These are phyloP conservation scores for Caenorhabditis doughertyi DNA, from an alignment of 2,888 invertebrate species.

Conservation along the genomic window DNA sequence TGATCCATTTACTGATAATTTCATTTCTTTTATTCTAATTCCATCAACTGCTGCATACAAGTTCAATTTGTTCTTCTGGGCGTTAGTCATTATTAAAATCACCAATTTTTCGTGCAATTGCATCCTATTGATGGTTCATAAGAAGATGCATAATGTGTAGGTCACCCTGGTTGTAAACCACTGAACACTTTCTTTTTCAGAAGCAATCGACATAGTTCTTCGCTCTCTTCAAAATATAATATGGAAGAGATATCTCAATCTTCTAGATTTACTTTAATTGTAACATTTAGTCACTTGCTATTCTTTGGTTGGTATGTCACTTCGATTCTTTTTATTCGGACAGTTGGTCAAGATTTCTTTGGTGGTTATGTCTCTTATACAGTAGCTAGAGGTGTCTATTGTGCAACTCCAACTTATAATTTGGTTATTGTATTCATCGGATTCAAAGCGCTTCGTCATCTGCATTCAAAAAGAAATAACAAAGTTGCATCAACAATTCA, in stretches of 20 bases:
- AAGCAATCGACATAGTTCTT: slow-evolving; percentile 5
- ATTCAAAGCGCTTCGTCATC: slow-evolving; percentile 2
- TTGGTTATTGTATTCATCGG: slow-evolving; percentile 44
- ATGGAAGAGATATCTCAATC: slow-evolving; percentile 46
- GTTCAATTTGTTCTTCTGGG: slow-evolving; percentile 16
- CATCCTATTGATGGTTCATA: slow-evolving; percentile 4
- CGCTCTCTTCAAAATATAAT: slow-evolving; percentile 32
- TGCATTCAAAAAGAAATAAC: slow-evolving; percentile 2
- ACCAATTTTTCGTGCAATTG: slow-evolving; percentile 22
- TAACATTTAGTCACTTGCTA: slow-evolving; percentile 34
- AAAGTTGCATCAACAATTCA: slow-evolving; percentile 26
- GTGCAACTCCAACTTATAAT: slow-evolving; percentile 46
- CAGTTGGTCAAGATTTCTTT: slow-evolving; percentile 45
- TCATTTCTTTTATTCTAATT: slow-evolving; percentile 22
- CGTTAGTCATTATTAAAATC: slow-evolving; percentile 11
- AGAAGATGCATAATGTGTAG: slow-evolving; percentile 23
- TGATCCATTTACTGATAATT: slow-evolving; percentile 34
- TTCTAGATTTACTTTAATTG: slow-evolving; percentile 29
- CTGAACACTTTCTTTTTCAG: not conserved
- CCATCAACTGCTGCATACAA: slow-evolving; percentile 20
- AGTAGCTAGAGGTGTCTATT: slow-evolving; percentile 39
- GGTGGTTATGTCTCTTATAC: slow-evolving; percentile 43
- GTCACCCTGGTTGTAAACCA: not conserved
- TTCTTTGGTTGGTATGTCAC: slow-evolving; percentile 28
- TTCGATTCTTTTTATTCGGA: slow-evolving; percentile 33